Evolutionary conservation across 64 coral and sea anemone species (phyloP), one percentile per base, ranked within the genome.

Genomic region (Catalaphyllia jardinei): DNA sequence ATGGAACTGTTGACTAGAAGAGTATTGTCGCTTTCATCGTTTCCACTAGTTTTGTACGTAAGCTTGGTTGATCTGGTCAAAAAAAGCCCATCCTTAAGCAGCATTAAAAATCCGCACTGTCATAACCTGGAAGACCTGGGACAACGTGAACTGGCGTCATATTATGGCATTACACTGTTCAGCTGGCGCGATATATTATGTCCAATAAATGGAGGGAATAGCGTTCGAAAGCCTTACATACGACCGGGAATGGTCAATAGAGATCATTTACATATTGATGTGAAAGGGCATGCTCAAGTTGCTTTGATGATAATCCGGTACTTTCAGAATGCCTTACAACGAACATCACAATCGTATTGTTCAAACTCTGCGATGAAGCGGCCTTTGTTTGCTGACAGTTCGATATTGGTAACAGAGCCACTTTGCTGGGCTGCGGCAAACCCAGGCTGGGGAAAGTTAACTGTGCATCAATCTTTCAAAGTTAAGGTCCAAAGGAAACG

Each of bases 1-100:
- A 64, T 89, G 88, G 88, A 89, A 71, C 88, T 78, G 15, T 14
- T 89, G 16, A 89, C 75, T n/a, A 60, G 88, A 62, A 19, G 75
- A 42, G 73, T 89, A 2, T 46, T 89, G 9, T 62, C 38, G 19
- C 29, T 89, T 29, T 59, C 57, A 49, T 79, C 88, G 16, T 65
- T 14, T 57, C 88, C 60, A 55, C 30, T 78, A 65, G 63, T 89
- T 49, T 8, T 89, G 46, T 89, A 67, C 42, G 62, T 80, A 13
- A 89, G 77, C 46, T 78, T 89, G 59, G 88, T 89, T 57, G 76
- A 79, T 35, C 55, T 82, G 49, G 79, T 82, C 15, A 82, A 82
- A 27, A 60, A 60, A 61, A n/a, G 55, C 30, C 13, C 16, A 62
- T 60, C 61, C 15, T 8, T 31, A 0, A 39, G 51, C 18, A 82